Base-by-base conservation (phyloP, 2,888 invertebrate species). In the Sinodicranocentrus sp. region DNA sequence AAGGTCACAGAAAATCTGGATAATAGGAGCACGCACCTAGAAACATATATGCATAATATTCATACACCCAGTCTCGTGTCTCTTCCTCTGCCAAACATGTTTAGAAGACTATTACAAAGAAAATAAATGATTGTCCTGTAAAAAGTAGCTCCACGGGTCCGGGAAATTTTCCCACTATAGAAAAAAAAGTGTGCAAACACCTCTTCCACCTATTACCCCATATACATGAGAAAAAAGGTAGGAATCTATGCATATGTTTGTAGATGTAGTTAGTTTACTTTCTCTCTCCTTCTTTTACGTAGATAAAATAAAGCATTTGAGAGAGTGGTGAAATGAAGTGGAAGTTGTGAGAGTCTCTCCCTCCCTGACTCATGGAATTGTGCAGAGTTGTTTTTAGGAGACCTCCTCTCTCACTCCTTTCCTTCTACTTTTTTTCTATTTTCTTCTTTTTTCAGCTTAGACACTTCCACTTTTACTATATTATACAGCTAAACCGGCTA, bases 241-340 rank as follows among this genome's bases (percentile, higher is more conserved):
- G 6, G 25, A 57, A 19, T 13, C 57, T 25, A 57, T 57, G 23
- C 57, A 23, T 57, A 21, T 57, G 71, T 57, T 26, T 25, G n/a
- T 61, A 72, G 61, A 33, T 54, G 26, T n/a, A 28, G 70, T 6
- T 43, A 72, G 25, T 52, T 71, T 79, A 63, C 79, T 82, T 57
- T 73, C 75, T 82, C 70, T 39, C 23, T 57, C 43, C 68, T 63
- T 28, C 48, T 59, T 70, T 67, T 26, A 10, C 6, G 28, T 21
- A 70, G 82, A 82, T 76, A 82, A 70, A 82, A 70, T 70, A 67
- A 82, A 63, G 75, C 76, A 63, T 70, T 82, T 76, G 82, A 82
- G 61, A 75, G 48, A 82, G 82, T 82, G 75, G 82, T 82, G 75
- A 82, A 76, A 82, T 82, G 82, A 82, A 75, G 75, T 82, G 82